Evolutionary conservation across 2,113 vertebrate species (phyloP).

Genomic region (Plotosus lineatus): DNA sequence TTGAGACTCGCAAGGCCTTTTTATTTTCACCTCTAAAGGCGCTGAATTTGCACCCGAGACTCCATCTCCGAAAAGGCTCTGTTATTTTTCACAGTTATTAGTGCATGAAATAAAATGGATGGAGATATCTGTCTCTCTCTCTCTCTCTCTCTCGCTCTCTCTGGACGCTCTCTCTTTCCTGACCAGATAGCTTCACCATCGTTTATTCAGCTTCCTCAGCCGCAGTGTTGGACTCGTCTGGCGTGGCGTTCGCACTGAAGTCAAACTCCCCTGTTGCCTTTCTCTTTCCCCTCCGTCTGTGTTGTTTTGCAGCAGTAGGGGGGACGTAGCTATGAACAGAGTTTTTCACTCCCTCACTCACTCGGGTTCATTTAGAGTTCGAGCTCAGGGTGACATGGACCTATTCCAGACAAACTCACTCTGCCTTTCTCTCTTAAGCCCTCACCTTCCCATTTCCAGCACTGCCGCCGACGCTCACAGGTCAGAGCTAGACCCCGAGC

Average conservation of each 20-base stretch:
- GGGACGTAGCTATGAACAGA: constrained; percentile 70
- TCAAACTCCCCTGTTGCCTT: constrained; percentile 66
- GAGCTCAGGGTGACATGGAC: constrained; percentile 86
- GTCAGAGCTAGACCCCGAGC: constrained; percentile 28
- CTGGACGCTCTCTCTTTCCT: constrained; percentile 59
- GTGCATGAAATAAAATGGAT: constrained; percentile 62
- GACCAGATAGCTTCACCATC: constrained; percentile 27
- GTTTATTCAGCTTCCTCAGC: constrained; percentile 61
- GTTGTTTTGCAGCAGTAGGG: constrained; percentile 50
- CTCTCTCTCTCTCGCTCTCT: constrained; percentile 53
- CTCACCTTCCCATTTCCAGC: constrained; percentile 26
- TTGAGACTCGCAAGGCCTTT: constrained; percentile 46
- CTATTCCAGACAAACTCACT: constrained; percentile 78
- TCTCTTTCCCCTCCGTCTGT: constrained; percentile 52
- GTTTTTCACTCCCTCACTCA: constrained; percentile 69
- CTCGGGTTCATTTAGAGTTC: constrained; percentile 95
- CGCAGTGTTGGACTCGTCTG: constrained; percentile 57
- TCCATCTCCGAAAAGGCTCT: constrained; percentile 46
- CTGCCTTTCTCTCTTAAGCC: constrained; percentile 64
- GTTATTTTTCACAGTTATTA: constrained; percentile 62
- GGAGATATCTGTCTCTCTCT: constrained; percentile 52
- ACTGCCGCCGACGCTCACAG: neutral
- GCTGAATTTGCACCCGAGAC: constrained; percentile 47
- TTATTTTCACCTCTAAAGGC: constrained; percentile 42
- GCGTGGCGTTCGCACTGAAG: constrained; percentile 74